Evolutionary conservation across 2,113 vertebrate genomes (phyloP).

Genomic region (Herpetotheres cachinnans): DNA sequence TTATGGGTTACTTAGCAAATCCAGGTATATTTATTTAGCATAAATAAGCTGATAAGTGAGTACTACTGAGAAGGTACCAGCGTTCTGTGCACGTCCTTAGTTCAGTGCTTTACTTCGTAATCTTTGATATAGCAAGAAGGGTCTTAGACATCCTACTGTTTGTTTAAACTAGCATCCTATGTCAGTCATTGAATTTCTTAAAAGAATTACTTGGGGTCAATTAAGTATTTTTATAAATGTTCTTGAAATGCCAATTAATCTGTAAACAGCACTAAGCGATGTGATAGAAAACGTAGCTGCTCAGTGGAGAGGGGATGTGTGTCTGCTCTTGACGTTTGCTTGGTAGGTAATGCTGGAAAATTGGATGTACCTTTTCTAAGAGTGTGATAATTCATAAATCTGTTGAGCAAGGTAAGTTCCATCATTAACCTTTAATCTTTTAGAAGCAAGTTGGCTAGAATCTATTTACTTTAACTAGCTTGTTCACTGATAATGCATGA

Average conservation of each 20-base stretch:
- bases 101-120: not conserved
- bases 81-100: not conserved
- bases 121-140: not conserved
- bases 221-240: conserved; percentile 62
- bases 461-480: conserved; percentile 78
- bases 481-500: conserved; percentile 75
- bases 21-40: conserved; percentile 47
- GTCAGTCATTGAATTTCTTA: not conserved
- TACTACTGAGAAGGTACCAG: not conserved
- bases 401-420: conserved; percentile 70
- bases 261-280: conserved; percentile 55
- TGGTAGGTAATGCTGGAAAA: conserved; percentile 67
- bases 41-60: not conserved
- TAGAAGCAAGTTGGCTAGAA: conserved; percentile 70
- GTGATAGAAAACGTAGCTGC: conserved; percentile 42
- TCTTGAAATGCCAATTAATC: conserved; percentile 66
- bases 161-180: not conserved
- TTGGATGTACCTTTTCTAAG: conserved; percentile 69
- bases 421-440: conserved; percentile 80
- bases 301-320: conserved; percentile 44
- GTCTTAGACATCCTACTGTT: not conserved
- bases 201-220: conserved; percentile 25
- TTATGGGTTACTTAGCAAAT: conserved; percentile 52
- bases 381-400: conserved; percentile 84
- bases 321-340: conserved; percentile 31